Percentiles rank a stretch among this genome's conserved stretches.
Conservation (phyloP, 2,797 vertebrate species). For the Pelobates cultripes region DNA sequence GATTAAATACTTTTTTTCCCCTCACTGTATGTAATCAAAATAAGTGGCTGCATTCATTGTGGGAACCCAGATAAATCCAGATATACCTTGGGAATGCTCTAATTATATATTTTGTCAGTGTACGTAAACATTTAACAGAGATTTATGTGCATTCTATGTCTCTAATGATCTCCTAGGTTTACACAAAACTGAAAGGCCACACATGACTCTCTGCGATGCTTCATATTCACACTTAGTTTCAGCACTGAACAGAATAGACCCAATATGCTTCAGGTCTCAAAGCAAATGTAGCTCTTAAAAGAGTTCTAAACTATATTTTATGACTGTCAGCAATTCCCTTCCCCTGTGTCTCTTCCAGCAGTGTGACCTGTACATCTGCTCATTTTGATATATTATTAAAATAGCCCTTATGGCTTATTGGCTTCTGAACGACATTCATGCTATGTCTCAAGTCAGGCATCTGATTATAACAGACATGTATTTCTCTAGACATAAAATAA, state of each 20-base stretch:
- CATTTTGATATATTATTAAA: slow-evolving; percentile 5
- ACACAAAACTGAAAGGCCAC: too few species aligned
- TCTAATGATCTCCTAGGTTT: too few species aligned
- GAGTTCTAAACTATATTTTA: neutral
- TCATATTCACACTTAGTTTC: neutral
- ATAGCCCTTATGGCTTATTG: neutral
- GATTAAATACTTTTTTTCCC: too few species aligned
- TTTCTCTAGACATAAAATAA: neutral
- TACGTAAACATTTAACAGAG: too few species aligned
- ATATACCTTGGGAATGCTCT: too few species aligned
- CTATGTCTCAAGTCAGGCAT: neutral
- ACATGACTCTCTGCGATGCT: too few species aligned
- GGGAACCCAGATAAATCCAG: too few species aligned
- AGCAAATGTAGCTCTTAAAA: neutral
- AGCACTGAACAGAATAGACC: neutral
- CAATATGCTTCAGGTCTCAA: neutral
- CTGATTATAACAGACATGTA: neutral
- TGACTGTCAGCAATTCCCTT: neutral
- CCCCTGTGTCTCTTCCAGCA: neutral
- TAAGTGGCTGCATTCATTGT: too few species aligned
- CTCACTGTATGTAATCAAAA: too few species aligned
- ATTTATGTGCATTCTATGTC: too few species aligned
- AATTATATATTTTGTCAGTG: too few species aligned
- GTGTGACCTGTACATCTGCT: slow-evolving; percentile 2
- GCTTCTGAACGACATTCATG: neutral